Conservation (phyloP, 2,113 vertebrate species). For the Callipepla squamata region DNA sequence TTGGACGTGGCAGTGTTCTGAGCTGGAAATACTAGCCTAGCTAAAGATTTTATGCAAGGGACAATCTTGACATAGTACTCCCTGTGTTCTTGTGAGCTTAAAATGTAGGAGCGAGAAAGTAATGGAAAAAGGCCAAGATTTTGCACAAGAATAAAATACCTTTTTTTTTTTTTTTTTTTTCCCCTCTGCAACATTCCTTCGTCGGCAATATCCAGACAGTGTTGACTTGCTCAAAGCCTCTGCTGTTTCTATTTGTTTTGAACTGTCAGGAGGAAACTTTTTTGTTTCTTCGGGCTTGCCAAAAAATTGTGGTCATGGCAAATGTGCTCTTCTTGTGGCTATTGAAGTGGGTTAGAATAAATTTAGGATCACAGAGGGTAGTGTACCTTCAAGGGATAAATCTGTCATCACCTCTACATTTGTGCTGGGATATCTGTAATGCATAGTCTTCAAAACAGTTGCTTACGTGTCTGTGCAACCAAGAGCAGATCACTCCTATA, state of each 20-base stretch:
- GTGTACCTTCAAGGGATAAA: not conserved
- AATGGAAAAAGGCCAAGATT: not conserved
- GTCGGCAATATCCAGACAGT: not conserved
- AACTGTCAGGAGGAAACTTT: not conserved
- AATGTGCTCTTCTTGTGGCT: not conserved
- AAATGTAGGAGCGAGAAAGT: not conserved
- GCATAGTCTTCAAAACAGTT: not conserved
- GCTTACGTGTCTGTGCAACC: not conserved
- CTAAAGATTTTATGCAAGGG: not conserved
- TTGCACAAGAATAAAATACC: not conserved
- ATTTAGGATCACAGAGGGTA: not conserved
- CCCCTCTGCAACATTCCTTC: not conserved
- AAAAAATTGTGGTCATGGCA: not conserved
- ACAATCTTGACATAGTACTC: not conserved
- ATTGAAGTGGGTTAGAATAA: not conserved
- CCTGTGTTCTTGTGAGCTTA: not conserved
- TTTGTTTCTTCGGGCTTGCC: not conserved
- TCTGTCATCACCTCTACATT: not conserved
- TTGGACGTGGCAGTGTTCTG: rapidly evolving
- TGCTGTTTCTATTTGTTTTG: not conserved
- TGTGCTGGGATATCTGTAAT: not conserved
- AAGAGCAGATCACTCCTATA: not conserved
- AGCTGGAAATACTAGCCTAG: not conserved
- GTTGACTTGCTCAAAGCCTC: not conserved
- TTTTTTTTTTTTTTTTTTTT: not conserved